phyloP scores from a whole-genome alignment of 2,797 vertebrate genomes.

The Atherinosoma microstoma region DNA sequence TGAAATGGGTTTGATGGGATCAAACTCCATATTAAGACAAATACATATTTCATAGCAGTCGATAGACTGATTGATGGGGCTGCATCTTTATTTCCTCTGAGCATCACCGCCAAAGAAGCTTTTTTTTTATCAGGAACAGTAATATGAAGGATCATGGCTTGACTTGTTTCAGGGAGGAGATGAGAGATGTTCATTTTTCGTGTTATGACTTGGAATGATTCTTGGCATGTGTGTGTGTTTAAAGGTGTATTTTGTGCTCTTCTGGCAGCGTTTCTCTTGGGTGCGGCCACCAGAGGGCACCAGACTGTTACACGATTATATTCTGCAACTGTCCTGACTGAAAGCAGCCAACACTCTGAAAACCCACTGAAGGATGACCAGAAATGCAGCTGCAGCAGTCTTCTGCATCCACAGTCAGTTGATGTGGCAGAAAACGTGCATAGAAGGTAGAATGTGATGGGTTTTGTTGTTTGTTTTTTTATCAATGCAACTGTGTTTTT shows the following conservation, averaged over 20 bases:
- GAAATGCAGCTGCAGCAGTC: constrained; percentile 47
- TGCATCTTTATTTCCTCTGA: constrained; percentile 66
- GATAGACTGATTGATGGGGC: constrained; percentile 66
- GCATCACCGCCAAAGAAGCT: constrained; percentile 30
- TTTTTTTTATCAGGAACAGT: constrained; percentile 47
- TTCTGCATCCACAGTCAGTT: constrained; percentile 43
- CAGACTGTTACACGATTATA: constrained; percentile 56
- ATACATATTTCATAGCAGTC: constrained; percentile 68
- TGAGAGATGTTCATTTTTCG: constrained; percentile 28
- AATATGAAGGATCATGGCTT: constrained; percentile 47
- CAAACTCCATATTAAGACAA: constrained; percentile 77
- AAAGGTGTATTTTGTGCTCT: not conserved
- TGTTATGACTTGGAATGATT: constrained; percentile 51
- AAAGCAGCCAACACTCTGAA: constrained; percentile 43
- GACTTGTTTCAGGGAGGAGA: constrained; percentile 45
- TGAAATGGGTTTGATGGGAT: constrained; percentile 80
- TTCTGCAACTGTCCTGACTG: constrained; percentile 16
- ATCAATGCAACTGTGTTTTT: constrained; percentile 64
- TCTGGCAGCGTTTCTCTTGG: not conserved
- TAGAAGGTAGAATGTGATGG: constrained; percentile 27
- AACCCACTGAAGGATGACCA: constrained; percentile 66
- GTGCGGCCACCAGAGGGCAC: constrained; percentile 64
- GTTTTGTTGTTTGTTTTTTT: constrained; percentile 24
- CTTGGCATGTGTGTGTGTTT: not conserved
- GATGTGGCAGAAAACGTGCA: constrained; percentile 49